A percentile compares a stretch with the other conserved stretches of the same genome.
phyloP scores from a whole-genome alignment of 2,888 invertebrate genomes.

The Saturnia japonica region DNA sequence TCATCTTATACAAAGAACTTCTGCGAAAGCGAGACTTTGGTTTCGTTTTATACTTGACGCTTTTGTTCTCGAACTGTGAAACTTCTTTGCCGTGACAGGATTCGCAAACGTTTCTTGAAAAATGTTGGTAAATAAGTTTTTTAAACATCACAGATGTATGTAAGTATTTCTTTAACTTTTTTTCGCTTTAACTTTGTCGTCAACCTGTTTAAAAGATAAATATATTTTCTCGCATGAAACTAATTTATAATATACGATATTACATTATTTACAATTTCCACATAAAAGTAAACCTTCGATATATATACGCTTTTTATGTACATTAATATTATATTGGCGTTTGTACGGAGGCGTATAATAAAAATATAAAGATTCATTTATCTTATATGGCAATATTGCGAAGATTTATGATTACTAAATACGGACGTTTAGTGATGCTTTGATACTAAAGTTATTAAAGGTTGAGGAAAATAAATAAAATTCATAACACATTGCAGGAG shows the following conservation, averaged over 20 bases:
- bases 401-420: conserved; percentile 56
- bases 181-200: neutral
- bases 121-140: neutral
- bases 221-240: neutral
- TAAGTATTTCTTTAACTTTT: neutral
- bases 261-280: neutral
- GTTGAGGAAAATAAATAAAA: neutral
- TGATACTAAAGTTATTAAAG: neutral
- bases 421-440: conserved; percentile 5
- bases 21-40: conserved; percentile 5
- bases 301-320: conserved; percentile 27
- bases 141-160: neutral
- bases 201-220: neutral
- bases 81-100: neutral
- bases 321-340: conserved; percentile 24
- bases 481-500: neutral
- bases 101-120: neutral
- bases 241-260: too few species aligned
- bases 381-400: conserved; percentile 50
- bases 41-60: conserved; percentile 15
- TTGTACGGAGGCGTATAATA: conserved; percentile 37
- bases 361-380: conserved; percentile 45
- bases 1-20: neutral
- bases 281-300: conserved; percentile 25
- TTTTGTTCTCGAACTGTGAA: conserved; percentile 9